Evolutionary conservation across 2,888 invertebrate species (phyloP).

Genomic region (Hedychridium roseum): DNA sequence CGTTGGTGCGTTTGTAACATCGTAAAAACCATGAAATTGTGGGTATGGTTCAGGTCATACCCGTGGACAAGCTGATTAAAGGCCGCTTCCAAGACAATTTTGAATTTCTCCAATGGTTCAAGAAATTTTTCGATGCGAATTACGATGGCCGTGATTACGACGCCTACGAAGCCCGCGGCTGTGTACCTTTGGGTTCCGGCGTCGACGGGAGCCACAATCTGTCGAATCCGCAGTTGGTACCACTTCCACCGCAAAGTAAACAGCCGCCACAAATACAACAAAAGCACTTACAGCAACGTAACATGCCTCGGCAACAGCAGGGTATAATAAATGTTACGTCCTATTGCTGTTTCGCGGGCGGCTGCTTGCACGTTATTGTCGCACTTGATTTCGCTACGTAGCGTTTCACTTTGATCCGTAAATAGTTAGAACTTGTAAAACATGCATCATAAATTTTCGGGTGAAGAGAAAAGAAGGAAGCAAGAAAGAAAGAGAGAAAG

Average conservation of each 20-base stretch:
- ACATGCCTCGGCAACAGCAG: conserved; percentile 56
- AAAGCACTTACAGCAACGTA: conserved; percentile 58
- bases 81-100: conserved; percentile 99
- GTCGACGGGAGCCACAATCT: conserved; percentile 64
- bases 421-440: no score
- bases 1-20: no score
- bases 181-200: conserved; percentile 80
- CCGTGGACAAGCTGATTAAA: conserved; percentile 98
- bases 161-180: conserved; percentile 86
- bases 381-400: no score
- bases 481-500: no score
- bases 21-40: no score
- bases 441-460: no score
- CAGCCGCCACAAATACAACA: conserved; percentile 51
- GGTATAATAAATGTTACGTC: conserved; percentile 46
- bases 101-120: conserved; percentile 99
- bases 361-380: conserved; percentile 9
- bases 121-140: conserved; percentile 99
- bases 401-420: no score
- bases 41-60: conserved; percentile 83
- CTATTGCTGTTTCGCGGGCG: conserved; percentile 20
- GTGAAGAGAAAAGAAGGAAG: no score
- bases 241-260: conserved; percentile 61
- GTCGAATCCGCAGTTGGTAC: conserved; percentile 64
- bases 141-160: conserved; percentile 98